These are phyloP conservation scores for Halisarca cf. caerulea DNA, from an alignment of 37 sponge, comb jelly and placozoan species.

Conservation along the genomic window DNA sequence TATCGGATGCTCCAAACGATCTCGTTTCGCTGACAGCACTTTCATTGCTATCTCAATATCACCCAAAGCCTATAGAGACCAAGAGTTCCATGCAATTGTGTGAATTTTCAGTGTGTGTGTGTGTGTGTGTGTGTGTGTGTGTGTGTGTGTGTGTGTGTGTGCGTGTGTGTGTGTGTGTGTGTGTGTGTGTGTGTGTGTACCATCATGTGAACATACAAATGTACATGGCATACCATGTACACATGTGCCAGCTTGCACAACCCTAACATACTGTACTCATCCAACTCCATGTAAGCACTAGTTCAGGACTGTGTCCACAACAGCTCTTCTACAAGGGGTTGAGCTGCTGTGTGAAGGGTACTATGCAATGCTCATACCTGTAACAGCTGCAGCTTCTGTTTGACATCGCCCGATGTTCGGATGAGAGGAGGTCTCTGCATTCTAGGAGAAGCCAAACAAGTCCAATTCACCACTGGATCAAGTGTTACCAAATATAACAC, in stretches of 20 bases:
- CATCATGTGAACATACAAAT: too few species aligned
- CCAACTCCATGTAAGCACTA: too few species aligned
- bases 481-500: too few species aligned
- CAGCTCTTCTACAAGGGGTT: neutral
- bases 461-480: too few species aligned
- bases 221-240: too few species aligned
- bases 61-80: conserved; percentile 60
- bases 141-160: neutral
- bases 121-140: neutral
- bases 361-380: conserved; percentile 50
- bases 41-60: conserved; percentile 91
- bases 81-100: neutral
- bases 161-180: neutral
- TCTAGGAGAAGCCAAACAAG: conserved; percentile 26
- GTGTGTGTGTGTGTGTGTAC: too few species aligned
- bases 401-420: conserved; percentile 68
- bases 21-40: conserved; percentile 36
- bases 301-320: too few species aligned
- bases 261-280: too few species aligned
- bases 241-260: too few species aligned
- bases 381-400: conserved; percentile 77
- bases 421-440: conserved; percentile 86
- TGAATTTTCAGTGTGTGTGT: too few species aligned
- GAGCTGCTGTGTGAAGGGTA: neutral
- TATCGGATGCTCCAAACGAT: conserved; percentile 51